A percentile compares a stretch with the other conserved stretches of the same genome.
These are phyloP conservation scores for Proterorhinus semilunaris DNA, from an alignment of 2,113 vertebrate genomes.

Conservation along the genomic window DNA sequence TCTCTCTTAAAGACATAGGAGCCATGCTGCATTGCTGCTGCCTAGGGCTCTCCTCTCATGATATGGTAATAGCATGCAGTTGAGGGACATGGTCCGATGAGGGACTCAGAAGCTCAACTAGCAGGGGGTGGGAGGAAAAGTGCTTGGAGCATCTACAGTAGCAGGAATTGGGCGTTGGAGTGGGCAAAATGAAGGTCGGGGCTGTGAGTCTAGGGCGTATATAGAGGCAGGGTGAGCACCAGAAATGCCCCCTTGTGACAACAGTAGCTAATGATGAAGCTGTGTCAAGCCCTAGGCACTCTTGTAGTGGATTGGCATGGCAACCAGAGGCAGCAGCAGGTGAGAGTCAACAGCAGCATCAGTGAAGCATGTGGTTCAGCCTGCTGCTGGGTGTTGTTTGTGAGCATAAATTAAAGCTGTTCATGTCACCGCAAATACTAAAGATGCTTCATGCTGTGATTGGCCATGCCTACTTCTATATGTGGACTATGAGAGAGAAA, in stretches of 20 bases:
- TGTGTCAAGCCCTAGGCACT: constrained; percentile 39
- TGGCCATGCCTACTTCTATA: neutral
- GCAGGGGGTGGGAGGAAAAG: constrained; percentile 15
- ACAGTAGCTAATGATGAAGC: constrained; percentile 58
- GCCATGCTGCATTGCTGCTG: constrained; percentile 64
- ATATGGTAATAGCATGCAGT: constrained; percentile 65
- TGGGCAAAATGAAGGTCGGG: constrained; percentile 17
- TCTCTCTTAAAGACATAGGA: constrained; percentile 78
- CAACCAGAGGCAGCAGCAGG: constrained; percentile 39
- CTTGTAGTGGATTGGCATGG: constrained; percentile 48
- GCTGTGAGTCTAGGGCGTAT: constrained; percentile 7
- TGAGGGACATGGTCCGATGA: constrained; percentile 54
- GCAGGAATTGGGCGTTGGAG: constrained; percentile 30
- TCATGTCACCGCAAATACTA: constrained; percentile 15
- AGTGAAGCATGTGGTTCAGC: constrained; percentile 19
- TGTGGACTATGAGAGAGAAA: neutral
- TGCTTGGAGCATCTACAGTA: constrained; percentile 45
- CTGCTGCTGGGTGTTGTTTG: constrained; percentile 34
- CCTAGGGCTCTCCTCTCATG: constrained; percentile 58
- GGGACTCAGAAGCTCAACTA: constrained; percentile 42
- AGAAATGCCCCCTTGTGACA: constrained; percentile 53
- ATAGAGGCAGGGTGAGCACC: constrained; percentile 35
- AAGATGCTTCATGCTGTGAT: constrained; percentile 4
- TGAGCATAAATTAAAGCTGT: constrained; percentile 32
- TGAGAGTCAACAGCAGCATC: constrained; percentile 36